A percentile compares a stretch with the other conserved stretches of the same genome.
Conservation (phyloP, 2,113 vertebrate species). For the Menidia beryllina region DNA sequence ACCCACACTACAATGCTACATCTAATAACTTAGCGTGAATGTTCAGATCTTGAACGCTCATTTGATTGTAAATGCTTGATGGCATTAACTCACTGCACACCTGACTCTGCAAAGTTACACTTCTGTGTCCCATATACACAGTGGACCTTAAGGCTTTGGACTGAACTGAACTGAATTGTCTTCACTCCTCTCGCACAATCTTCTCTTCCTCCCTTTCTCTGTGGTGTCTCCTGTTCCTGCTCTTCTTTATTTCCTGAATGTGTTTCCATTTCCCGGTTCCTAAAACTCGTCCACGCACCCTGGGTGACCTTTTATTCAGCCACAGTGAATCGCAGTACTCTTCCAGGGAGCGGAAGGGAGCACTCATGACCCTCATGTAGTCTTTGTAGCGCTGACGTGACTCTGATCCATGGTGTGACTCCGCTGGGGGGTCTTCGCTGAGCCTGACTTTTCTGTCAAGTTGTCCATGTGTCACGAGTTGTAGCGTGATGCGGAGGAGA, state of each 20-base stretch:
- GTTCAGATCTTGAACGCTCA: background rate
- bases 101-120: conserved; percentile 22
- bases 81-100: background rate
- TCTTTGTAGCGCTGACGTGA: conserved; percentile 92
- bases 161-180: conserved; percentile 27
- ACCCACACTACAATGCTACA: background rate
- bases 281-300: conserved; percentile 76
- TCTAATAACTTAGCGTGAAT: conserved; percentile 8
- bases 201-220: conserved; percentile 38
- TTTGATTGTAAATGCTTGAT: background rate
- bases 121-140: conserved; percentile 17
- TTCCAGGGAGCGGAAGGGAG: conserved; percentile 89
- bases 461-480: conserved; percentile 88
- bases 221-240: conserved; percentile 92
- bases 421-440: conserved; percentile 73
- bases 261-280: conserved; percentile 94
- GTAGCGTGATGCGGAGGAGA: conserved; percentile 87
- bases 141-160: background rate
- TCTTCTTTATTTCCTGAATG: conserved; percentile 95
- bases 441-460: conserved; percentile 85
- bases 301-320: conserved; percentile 87
- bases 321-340: conserved; percentile 97
- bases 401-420: conserved; percentile 76
- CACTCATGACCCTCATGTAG: conserved; percentile 91
- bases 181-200: conserved; percentile 28